phyloP scores from a whole-genome alignment of 2,113 vertebrate species.

The Anser cygnoides region DNA sequence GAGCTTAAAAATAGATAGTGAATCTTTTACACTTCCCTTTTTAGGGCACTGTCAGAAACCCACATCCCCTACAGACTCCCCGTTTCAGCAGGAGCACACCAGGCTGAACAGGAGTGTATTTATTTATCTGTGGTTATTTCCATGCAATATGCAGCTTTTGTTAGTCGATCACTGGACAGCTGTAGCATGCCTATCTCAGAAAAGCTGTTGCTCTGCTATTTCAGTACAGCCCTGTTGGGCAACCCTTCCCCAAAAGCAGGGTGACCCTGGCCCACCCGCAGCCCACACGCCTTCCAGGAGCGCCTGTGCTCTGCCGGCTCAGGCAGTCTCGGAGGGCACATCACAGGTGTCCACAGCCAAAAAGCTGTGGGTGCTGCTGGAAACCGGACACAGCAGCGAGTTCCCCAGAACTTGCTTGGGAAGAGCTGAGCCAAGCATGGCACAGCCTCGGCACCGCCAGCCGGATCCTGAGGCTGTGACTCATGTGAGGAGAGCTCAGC shows the following conservation, averaged over 20 bases:
- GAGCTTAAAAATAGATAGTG: background rate
- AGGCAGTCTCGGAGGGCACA: background rate
- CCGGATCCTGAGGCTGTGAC: background rate
- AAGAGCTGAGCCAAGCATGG: background rate
- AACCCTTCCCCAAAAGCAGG: background rate
- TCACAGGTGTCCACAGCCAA: background rate
- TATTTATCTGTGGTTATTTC: background rate
- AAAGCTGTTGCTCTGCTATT: background rate
- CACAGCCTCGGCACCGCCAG: background rate
- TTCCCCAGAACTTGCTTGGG: background rate
- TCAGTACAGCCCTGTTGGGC: background rate
- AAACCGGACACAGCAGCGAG: background rate
- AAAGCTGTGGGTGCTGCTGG: background rate
- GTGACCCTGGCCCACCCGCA: background rate
- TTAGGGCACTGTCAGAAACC: background rate
- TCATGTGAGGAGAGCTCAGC: background rate
- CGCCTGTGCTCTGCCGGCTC: background rate
- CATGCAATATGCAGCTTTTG: background rate
- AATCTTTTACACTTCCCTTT: background rate
- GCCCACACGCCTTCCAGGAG: accelerated
- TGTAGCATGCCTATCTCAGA: background rate
- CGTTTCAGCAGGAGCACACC: background rate
- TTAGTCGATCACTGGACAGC: background rate
- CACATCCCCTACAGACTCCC: accelerated
- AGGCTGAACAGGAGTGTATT: background rate